phyloP scores from a whole-genome alignment of 2,797 vertebrate genomes.

The Pipistrellus kuhlii region DNA sequence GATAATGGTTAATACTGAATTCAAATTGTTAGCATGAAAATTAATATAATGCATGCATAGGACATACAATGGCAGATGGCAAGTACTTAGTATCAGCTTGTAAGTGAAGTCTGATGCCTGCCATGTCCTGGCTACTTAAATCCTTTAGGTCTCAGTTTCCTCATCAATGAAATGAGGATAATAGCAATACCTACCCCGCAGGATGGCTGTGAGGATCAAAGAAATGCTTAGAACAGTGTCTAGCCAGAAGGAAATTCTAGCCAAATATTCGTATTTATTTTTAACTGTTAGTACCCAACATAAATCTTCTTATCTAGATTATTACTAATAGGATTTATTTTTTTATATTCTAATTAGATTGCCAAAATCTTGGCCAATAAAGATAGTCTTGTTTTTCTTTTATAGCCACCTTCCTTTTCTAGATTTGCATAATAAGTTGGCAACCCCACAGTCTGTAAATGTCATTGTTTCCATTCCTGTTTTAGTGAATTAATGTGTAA shows the following conservation, averaged over 20 bases:
- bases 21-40: conserved; percentile 8
- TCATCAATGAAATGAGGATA: not conserved
- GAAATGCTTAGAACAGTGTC: not conserved
- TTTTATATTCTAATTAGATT: not conserved
- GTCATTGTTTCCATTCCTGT: not conserved
- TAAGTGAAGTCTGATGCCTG: not conserved
- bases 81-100: not conserved
- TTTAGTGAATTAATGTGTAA: conserved; percentile 43
- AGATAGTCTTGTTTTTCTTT: not conserved
- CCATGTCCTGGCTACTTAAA: not conserved
- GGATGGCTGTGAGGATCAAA: not conserved
- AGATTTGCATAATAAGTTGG: not conserved
- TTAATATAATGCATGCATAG: not conserved
- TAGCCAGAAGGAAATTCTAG: not conserved
- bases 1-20: not conserved
- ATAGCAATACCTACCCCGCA: too few species aligned
- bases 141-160: not conserved
- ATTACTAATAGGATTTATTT: not conserved
- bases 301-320: not conserved
- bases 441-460: not conserved
- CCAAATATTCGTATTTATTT: not conserved
- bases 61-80: not conserved
- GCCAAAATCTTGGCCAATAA: not conserved
- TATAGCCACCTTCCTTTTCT: not conserved
- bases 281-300: not conserved